phyloP scores from a whole-genome alignment of 1,140 invertebrate species.

The Microplitis mediator region DNA sequence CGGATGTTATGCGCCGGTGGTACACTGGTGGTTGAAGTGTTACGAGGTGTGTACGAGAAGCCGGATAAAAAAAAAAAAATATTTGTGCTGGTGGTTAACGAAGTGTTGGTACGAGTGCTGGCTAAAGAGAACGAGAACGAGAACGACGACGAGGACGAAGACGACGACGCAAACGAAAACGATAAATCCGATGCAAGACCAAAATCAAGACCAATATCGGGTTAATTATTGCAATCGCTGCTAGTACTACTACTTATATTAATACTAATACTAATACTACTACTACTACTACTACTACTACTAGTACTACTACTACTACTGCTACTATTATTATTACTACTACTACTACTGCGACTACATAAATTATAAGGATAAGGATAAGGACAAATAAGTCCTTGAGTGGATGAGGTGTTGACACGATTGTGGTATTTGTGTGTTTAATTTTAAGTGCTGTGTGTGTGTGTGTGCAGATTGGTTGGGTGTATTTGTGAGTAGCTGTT shows the following conservation, averaged over 20 bases:
- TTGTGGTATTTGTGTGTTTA: constrained; percentile 15
- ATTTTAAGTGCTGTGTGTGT: constrained; percentile 40
- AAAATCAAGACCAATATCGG: neutral
- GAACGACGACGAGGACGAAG: constrained; percentile 24
- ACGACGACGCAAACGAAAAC: constrained; percentile 15
- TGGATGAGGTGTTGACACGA: constrained; percentile 25
- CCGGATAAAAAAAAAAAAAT: constrained; percentile 33
- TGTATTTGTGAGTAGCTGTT: no score
- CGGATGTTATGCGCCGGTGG: constrained; percentile 48
- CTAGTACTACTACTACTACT: neutral
- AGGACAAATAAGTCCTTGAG: neutral
- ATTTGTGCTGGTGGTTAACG: constrained; percentile 27
- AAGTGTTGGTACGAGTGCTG: constrained; percentile 25
- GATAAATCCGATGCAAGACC: neutral
- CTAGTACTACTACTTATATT: neutral
- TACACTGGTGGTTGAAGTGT: constrained; percentile 48
- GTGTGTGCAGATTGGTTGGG: no score
- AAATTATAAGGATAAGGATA: no score
- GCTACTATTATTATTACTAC: neutral
- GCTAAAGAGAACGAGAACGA: constrained; percentile 26
- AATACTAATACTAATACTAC: neutral
- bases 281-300: neutral
- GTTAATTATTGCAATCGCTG: neutral
- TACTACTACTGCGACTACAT: neutral
- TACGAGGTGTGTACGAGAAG: constrained; percentile 21